Evolutionary conservation across 2,888 invertebrate genomes (phyloP).

Genomic region (Yponomeuta sedellus): DNA sequence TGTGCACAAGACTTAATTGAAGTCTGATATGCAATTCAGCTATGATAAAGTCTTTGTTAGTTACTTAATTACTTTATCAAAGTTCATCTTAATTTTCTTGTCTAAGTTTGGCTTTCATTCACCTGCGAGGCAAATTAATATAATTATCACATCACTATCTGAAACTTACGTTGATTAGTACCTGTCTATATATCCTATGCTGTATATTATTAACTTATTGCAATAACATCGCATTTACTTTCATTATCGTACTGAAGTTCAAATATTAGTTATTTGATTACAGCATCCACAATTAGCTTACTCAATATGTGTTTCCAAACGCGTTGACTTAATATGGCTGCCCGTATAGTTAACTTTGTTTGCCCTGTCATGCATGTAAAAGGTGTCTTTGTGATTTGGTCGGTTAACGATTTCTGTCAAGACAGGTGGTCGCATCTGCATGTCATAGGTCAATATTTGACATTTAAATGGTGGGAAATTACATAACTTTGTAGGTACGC

Average conservation of each 20-base stretch:
- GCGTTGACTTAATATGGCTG: background rate
- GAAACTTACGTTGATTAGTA: background rate
- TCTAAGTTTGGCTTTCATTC: background rate
- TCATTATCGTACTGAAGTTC: constrained; percentile 1
- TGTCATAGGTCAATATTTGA: constrained; percentile 68
- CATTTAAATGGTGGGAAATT: constrained; percentile 56
- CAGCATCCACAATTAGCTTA: constrained; percentile 2
- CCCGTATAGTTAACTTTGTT: background rate
- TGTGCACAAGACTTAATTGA: background rate
- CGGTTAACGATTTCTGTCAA: constrained; percentile 26
- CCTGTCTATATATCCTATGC: too few relatives aligned
- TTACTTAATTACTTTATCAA: background rate
- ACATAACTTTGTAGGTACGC: constrained; percentile 42
- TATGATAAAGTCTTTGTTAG: too few relatives aligned
- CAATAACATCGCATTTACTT: background rate
- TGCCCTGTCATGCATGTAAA: background rate
- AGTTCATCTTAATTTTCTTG: background rate
- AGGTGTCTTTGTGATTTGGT: constrained; percentile 22
- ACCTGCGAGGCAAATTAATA: background rate
- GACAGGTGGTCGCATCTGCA: constrained; percentile 46
- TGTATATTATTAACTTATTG: constrained; percentile 1
- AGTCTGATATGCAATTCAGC: background rate
- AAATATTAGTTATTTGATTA: constrained; percentile 8
- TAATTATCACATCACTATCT: background rate
- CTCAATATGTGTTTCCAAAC: background rate